phyloP scores from a whole-genome alignment of 2,888 invertebrate genomes.

The Cheilosia grossa region DNA sequence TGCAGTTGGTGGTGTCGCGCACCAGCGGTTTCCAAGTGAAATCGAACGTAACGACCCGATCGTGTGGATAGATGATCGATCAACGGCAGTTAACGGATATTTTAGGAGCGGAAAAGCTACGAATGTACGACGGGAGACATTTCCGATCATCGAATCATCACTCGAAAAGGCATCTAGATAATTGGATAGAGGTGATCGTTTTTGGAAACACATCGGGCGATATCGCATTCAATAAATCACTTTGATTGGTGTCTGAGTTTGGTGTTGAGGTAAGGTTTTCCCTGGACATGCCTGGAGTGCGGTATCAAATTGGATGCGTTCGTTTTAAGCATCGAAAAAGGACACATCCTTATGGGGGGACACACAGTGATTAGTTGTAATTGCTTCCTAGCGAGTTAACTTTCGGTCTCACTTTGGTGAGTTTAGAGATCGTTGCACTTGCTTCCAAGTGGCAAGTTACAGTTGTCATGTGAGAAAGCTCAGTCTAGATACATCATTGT shows the following conservation, averaged over 20 bases:
- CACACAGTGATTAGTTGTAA: not conserved
- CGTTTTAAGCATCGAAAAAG: conserved; percentile 43
- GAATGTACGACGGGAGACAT: conserved; percentile 24
- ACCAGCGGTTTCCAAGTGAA: conserved; percentile 40
- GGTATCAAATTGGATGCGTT: conserved; percentile 18
- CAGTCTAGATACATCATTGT: too few species aligned
- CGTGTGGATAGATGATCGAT: conserved; percentile 42
- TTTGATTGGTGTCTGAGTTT: conserved; percentile 32
- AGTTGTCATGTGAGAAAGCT: too few species aligned
- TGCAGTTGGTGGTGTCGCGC: conserved; percentile 26
- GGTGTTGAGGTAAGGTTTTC: conserved; percentile 1
- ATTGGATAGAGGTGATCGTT: conserved; percentile 53
- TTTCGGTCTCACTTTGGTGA: conserved; percentile 29
- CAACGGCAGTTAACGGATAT: conserved; percentile 16
- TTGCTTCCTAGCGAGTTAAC: not conserved
- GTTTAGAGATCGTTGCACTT: not conserved
- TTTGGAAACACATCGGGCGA: conserved; percentile 11
- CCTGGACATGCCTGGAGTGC: not conserved
- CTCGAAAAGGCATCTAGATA: conserved; percentile 56
- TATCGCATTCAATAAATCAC: conserved; percentile 42
- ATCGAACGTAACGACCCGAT: conserved; percentile 48
- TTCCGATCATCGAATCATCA: conserved; percentile 52
- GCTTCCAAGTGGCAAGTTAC: not conserved
- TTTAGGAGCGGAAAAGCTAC: conserved; percentile 11
- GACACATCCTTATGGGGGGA: conserved; percentile 26